These are phyloP conservation scores for Celastrina argiolus DNA, from an alignment of 2,888 invertebrate genomes.

Conservation along the genomic window DNA sequence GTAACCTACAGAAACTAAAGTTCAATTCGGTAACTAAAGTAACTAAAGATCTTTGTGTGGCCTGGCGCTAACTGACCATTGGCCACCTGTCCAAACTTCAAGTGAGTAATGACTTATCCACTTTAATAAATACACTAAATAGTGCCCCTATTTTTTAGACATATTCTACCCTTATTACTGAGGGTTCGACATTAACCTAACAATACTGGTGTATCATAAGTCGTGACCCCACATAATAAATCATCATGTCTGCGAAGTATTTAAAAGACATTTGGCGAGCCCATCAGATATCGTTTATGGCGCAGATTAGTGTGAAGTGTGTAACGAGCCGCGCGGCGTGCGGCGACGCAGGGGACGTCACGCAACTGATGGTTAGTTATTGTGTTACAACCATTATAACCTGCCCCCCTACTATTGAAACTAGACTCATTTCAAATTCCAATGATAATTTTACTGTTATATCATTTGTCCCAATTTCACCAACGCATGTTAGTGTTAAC, in stretches of 20 bases:
- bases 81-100: no score
- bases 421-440: no score
- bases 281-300: conserved; percentile 1
- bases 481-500: no score
- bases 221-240: conserved; percentile 10
- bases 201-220: neutral
- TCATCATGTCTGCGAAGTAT: conserved; percentile 13
- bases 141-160: neutral
- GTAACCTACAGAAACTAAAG: no score
- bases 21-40: no score
- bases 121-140: no score
- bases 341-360: neutral
- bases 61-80: no score
- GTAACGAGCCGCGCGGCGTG: neutral
- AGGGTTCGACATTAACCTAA: neutral
- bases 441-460: no score
- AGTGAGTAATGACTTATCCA: no score
- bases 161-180: neutral
- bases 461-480: no score
- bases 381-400: neutral
- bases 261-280: conserved; percentile 14
- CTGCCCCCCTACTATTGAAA: no score
- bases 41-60: no score
- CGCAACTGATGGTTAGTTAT: conserved; percentile 7
- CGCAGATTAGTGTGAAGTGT: neutral